Base-by-base conservation (phyloP, 2,797 vertebrate genomes). In the Enteromius treurensis region DNA sequence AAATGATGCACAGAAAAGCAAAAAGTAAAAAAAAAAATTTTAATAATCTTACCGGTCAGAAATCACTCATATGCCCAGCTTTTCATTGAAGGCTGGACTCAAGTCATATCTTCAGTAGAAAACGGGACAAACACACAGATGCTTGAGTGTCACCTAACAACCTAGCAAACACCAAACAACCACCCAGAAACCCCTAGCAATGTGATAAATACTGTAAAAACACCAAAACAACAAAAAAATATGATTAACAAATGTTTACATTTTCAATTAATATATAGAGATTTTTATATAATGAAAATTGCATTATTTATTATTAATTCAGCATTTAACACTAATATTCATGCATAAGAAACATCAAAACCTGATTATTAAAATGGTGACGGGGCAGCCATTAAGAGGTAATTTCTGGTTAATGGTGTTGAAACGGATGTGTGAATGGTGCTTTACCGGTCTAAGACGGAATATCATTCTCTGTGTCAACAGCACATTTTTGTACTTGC, bases 121-220 rank as follows among this genome's bases (percentile, higher is more conserved):
- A 40, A 49, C 47, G 17, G 47, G 17, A 49, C 5, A 49, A 17
- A 49, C 15, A 49, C 47, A 49, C 47, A 49, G 47, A 49, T 15
- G 17, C 15, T 49, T 17, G 47, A 17, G 47, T 51, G 49, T 19
- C 49, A 51, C 45, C 45, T 47, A 47, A 47, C 40, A 40, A 40
- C 37, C 37, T 40, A 40, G 40, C 13, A 47, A 47, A 69, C 67
- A 68, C 21, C 23, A 14, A 64, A 6, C 14, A 34, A 34, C 32
- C 7, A 65, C 15, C n/a, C 68, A 70, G n/a, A 70, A 70, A 42
- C 68, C 13, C 68, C 45, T 26, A 26, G 6, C 68, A 26, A 45
- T 70, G 40, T 70, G 68, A n/a, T 70, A 70, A 26, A 45, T 45
- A 70, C 23, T 45, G 68, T 45, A 13, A 69, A 8, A 45, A 26